These are phyloP conservation scores for Drosophila borealis DNA, from an alignment of 2,888 invertebrate genomes.

Conservation along the genomic window DNA sequence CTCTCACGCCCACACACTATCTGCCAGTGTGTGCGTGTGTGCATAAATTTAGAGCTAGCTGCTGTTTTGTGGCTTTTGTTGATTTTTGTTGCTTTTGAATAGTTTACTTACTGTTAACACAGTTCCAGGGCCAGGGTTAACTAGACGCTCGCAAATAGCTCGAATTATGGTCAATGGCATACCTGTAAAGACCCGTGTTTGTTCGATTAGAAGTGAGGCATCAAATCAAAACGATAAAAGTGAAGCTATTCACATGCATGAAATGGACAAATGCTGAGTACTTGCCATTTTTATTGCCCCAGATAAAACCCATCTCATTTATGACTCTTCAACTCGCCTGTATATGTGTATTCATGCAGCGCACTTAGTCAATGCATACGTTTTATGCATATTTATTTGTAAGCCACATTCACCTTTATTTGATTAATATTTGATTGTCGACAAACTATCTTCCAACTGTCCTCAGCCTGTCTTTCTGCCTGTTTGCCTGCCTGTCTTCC, in stretches of 20 bases:
- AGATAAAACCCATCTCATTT: no score
- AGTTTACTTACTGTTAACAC: constrained; percentile 10
- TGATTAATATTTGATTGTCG: no score
- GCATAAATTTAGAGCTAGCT: constrained; percentile 59
- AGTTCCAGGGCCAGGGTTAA: neutral
- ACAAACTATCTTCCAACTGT: no score
- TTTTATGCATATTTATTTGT: no score
- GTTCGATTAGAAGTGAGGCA: constrained; percentile 14
- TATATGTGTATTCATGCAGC: no score
- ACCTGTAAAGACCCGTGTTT: constrained; percentile 21
- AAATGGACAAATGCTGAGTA: no score
- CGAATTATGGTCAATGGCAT: constrained; percentile 21
- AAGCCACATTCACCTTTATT: no score
- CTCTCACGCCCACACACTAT: constrained; percentile 1
- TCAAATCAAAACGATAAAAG: constrained; percentile 23
- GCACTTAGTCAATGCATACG: no score
- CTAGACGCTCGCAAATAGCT: neutral
- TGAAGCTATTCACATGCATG: neutral
- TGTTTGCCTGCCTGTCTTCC: no score
- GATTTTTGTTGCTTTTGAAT: constrained; percentile 37
- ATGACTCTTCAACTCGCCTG: no score
- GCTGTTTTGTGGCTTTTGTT: constrained; percentile 19
- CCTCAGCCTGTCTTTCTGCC: no score
- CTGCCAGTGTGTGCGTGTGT: constrained; percentile 7
- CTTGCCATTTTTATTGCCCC: no score